These are phyloP conservation scores for Rhynchotus rufescens DNA, from an alignment of 2,797 vertebrate species.

Conservation along the genomic window DNA sequence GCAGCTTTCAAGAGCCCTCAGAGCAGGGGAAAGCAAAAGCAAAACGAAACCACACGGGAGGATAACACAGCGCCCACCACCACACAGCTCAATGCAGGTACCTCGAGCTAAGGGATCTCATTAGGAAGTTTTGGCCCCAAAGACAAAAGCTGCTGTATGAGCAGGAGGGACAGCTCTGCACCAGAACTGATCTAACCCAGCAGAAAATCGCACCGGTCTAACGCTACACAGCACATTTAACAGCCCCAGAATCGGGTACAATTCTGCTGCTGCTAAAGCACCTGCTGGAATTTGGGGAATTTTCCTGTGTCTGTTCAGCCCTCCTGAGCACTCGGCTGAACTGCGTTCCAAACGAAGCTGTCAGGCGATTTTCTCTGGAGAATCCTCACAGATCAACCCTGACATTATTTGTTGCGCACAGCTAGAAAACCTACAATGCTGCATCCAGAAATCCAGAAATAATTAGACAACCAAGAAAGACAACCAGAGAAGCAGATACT, in stretches of 20 bases:
- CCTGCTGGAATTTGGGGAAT: not conserved
- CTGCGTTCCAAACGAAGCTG: not conserved
- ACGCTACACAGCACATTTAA: not conserved
- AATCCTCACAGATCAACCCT: not conserved
- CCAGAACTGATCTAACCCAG: not conserved
- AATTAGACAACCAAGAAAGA: not conserved
- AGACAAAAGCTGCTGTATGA: not conserved
- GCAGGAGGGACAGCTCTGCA: not conserved
- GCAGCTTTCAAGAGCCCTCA: not conserved
- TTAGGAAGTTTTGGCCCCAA: not conserved
- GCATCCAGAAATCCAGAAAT: not conserved
- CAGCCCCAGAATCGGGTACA: not conserved
- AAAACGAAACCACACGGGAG: not conserved
- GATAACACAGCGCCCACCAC: not conserved
- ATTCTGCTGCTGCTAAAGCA: not conserved
- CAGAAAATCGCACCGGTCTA: rapidly evolving
- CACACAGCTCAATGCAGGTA: not conserved
- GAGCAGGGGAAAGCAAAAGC: not conserved
- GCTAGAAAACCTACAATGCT: not conserved
- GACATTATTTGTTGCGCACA: not conserved
- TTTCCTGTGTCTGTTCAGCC: not conserved
- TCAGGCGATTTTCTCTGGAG: not conserved
- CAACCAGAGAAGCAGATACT: not conserved
- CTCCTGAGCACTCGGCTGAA: not conserved
- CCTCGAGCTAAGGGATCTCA: not conserved